Evolutionary conservation across 1,140 invertebrate species (phyloP).

Genomic region (Maniola jurtina): DNA sequence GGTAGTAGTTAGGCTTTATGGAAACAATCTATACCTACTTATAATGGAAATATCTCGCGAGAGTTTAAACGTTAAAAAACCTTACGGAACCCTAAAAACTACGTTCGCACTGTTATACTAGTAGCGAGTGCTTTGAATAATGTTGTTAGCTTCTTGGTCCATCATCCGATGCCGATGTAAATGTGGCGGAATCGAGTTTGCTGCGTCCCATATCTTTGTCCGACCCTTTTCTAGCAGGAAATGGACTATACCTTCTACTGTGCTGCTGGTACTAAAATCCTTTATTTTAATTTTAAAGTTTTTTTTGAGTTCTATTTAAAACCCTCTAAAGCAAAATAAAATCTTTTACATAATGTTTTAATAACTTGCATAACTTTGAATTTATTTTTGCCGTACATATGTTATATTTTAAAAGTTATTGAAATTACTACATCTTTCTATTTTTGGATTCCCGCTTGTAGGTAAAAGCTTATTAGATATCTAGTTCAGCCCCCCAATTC

Average conservation of each 20-base stretch:
- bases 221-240: neutral
- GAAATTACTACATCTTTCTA: neutral
- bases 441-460: neutral
- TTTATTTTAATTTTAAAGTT: neutral
- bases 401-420: too few species aligned
- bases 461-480: too few species aligned
- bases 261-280: neutral
- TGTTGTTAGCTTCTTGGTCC: slow-evolving; percentile 4
- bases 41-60: too few species aligned
- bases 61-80: too few species aligned
- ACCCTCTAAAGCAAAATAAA: too few species aligned
- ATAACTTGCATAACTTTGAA: neutral
- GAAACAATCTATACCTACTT: too few species aligned
- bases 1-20: too few species aligned
- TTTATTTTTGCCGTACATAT: too few species aligned
- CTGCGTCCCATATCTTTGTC: neutral
- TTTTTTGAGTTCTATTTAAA: too few species aligned
- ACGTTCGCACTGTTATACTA: neutral
- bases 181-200: slow-evolving; percentile 4
- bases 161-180: slow-evolving; percentile 13
- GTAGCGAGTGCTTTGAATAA: slow-evolving; percentile 8
- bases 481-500: too few species aligned
- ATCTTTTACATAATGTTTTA: too few species aligned
- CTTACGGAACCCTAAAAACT: neutral
- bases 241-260: neutral